phyloP scores from a whole-genome alignment of 2,888 invertebrate genomes.

The Synanthedon formicaeformis region DNA sequence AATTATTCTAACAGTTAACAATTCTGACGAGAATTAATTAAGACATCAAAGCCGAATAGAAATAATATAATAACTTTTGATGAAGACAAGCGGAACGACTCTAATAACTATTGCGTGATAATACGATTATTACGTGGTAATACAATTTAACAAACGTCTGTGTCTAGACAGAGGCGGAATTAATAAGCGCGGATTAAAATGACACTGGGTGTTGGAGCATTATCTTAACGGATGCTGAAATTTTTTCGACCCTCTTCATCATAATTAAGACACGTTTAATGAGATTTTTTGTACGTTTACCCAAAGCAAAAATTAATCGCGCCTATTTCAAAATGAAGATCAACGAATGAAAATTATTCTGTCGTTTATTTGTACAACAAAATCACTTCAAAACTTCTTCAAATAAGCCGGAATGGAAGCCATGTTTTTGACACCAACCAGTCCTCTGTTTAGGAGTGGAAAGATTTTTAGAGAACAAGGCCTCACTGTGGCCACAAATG shows the following conservation, averaged over 20 bases:
- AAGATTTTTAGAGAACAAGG: slow-evolving; percentile 28
- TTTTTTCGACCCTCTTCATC: neutral
- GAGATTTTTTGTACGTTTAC: neutral
- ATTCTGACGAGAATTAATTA: neutral
- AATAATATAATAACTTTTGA: slow-evolving; percentile 4
- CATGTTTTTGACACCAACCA: slow-evolving; percentile 12
- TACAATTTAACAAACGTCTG: slow-evolving; percentile 8
- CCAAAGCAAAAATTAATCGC: neutral
- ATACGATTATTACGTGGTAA: slow-evolving; percentile 15
- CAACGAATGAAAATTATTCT: neutral
- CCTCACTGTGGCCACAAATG: slow-evolving; percentile 17
- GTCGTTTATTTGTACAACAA: neutral
- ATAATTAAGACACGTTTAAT: too few relatives aligned
- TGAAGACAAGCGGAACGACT: slow-evolving; percentile 15
- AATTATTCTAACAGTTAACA: neutral
- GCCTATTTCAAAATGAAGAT: neutral
- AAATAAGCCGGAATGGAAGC: neutral
- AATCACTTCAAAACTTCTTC: neutral
- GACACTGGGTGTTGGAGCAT: slow-evolving; percentile 9
- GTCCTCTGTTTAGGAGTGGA: slow-evolving; percentile 18
- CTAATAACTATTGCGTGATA: slow-evolving; percentile 11
- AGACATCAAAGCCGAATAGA: neutral
- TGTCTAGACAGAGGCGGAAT: slow-evolving; percentile 16
- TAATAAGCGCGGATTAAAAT: slow-evolving; percentile 12
- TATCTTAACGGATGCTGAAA: slow-evolving; percentile 11